Evolutionary conservation across 2,113 vertebrate species (phyloP), one percentile per base, ranked within the genome.

Genomic region (Charina bottae): DNA sequence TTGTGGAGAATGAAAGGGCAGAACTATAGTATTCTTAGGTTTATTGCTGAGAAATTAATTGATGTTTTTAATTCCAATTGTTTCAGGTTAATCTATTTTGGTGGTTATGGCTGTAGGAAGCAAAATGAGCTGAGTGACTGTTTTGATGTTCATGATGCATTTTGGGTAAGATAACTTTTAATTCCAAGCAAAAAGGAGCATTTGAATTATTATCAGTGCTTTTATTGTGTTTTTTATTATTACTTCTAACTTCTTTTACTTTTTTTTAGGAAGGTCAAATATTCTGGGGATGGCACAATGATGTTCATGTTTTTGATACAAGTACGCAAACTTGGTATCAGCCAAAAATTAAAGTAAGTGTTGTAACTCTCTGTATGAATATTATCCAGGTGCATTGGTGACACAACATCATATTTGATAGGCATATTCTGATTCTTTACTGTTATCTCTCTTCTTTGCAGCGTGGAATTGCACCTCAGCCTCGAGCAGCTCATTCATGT

Each of bases 231-330:
- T 37, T 93, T 55, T 49, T 9, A 2, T 55, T 72, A 12, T 26
- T 23, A 12, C 4, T 1, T 0, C 19, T 62, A 60, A 6, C 62
- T 49, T 58, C 94, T 85, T 95, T 59, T 78, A 54, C 46, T 60
- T 60, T 56, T 46, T 13, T 96, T 92, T 12, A 99, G 98, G 98
- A 98, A 94, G 98, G 98, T 42, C 98, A 98, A 88, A 96, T 99
- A 90, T 98, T 98, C 96, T 99, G 98, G 98, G 99, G 99, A 42
- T 99, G 99, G 99, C 99, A 99, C 94, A 99, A 99, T 64, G 99
- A 99, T 94, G 98, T 99, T 93, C 98, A 99, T 89, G 94, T 99
- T 58, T 99, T 99, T 98, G 98, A 99, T 92, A 98, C 98, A 83
- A 95, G 92, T 54, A 97, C 96, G 85, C 95, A 96, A 93, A 97